Evolutionary conservation across 2,113 vertebrate genomes (phyloP).

Genomic region (Leptosomus discolor): DNA sequence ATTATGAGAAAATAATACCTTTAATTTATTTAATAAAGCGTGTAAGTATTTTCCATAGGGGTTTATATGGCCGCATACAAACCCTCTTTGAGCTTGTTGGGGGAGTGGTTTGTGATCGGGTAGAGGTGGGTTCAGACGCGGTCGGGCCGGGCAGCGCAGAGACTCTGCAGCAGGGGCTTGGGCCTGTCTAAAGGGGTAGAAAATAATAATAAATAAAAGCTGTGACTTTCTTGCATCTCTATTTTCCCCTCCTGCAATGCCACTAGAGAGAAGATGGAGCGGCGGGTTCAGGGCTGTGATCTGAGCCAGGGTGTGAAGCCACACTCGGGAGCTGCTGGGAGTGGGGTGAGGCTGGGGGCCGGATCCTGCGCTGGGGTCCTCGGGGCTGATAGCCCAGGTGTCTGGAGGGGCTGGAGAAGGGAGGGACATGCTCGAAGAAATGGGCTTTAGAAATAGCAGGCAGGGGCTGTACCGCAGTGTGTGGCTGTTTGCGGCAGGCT

Average conservation of each 20-base stretch:
- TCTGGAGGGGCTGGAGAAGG: background rate
- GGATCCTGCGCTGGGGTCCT: fast-evolving
- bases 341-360: background rate
- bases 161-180: background rate
- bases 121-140: background rate
- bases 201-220: background rate
- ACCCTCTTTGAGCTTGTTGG: background rate
- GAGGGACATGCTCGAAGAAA: too few relatives aligned
- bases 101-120: background rate
- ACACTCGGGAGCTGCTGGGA: background rate
- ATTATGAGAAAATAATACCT: slow-evolving; percentile 39
- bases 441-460: background rate
- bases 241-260: background rate
- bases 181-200: background rate
- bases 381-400: background rate
- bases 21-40: background rate
- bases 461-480: fast-evolving
- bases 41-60: background rate
- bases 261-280: background rate
- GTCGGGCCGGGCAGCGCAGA: background rate
- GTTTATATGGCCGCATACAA: background rate
- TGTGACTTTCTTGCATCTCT: background rate
- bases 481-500: background rate
- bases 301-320: background rate
- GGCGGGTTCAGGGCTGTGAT: background rate